Evolutionary conservation across 2,113 vertebrate genomes (phyloP).

Genomic region (Piaya cayana): DNA sequence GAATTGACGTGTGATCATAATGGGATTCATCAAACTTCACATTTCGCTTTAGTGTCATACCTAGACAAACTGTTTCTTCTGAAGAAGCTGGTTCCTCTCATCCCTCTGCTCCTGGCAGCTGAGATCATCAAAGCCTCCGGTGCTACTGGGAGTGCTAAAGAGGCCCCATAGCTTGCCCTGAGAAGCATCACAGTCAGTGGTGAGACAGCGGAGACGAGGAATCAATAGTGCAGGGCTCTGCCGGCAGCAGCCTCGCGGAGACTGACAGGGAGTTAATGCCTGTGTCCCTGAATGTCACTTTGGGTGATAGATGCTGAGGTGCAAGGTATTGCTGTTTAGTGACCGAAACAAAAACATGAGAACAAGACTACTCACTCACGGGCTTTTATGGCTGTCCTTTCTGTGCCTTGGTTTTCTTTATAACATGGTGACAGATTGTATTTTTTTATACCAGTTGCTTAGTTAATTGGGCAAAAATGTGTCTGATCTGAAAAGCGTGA

Average conservation of each 20-base stretch:
- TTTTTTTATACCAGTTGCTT: neutral
- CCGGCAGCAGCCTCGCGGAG: fast-evolving
- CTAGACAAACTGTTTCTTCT: neutral
- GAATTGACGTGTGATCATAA: fast-evolving
- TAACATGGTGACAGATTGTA: neutral
- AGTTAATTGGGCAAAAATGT: neutral
- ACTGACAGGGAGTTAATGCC: fast-evolving
- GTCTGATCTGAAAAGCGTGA: neutral
- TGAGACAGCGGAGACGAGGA: neutral
- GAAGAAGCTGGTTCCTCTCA: neutral
- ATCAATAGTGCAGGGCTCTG: neutral
- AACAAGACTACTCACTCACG: neutral
- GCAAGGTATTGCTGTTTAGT: neutral
- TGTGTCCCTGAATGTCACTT: neutral
- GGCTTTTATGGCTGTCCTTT: neutral
- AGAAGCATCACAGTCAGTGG: neutral
- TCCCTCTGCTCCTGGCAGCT: neutral
- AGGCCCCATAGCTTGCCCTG: neutral
- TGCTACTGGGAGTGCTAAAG: neutral
- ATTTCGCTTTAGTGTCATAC: neutral
- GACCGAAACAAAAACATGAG: neutral
- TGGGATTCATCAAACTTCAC: neutral
- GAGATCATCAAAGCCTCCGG: neutral
- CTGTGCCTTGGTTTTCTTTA: neutral
- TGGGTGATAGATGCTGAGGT: neutral